These are phyloP conservation scores for Ophion slaviceki DNA, from an alignment of 2,888 invertebrate genomes.

Conservation along the genomic window DNA sequence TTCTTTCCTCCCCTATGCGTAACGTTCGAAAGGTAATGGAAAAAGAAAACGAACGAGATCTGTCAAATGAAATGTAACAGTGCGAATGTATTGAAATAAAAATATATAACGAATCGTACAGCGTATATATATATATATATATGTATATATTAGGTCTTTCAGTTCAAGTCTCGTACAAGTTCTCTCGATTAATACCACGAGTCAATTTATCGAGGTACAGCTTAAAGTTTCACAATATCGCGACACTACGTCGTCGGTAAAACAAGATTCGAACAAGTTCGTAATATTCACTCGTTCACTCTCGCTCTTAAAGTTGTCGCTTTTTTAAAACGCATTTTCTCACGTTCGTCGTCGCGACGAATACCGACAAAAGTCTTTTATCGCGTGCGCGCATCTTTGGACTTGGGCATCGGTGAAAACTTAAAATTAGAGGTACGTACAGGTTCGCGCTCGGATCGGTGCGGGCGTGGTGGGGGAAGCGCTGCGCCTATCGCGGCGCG, in stretches of 20 bases:
- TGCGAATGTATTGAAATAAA: constrained; percentile 22
- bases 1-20: neutral
- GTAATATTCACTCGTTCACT: neutral
- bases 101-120: constrained; percentile 33
- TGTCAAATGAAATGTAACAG: neutral
- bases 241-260: neutral
- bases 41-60: neutral
- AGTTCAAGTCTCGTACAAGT: constrained; percentile 55
- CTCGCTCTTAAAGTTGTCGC: neutral
- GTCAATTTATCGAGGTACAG: neutral
- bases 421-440: neutral
- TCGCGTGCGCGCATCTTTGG: constrained; percentile 11
- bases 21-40: neutral
- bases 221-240: constrained; percentile 17
- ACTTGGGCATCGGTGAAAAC: constrained; percentile 5
- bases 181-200: constrained; percentile 22
- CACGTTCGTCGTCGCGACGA: neutral
- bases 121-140: constrained; percentile 8
- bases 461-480: no score
- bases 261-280: neutral
- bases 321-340: neutral
- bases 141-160: constrained; percentile 43
- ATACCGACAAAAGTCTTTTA: neutral
- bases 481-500: no score
- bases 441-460: neutral